Base-by-base conservation (phyloP, 2,888 invertebrate genomes). In the Drosophila ezoana region DNA sequence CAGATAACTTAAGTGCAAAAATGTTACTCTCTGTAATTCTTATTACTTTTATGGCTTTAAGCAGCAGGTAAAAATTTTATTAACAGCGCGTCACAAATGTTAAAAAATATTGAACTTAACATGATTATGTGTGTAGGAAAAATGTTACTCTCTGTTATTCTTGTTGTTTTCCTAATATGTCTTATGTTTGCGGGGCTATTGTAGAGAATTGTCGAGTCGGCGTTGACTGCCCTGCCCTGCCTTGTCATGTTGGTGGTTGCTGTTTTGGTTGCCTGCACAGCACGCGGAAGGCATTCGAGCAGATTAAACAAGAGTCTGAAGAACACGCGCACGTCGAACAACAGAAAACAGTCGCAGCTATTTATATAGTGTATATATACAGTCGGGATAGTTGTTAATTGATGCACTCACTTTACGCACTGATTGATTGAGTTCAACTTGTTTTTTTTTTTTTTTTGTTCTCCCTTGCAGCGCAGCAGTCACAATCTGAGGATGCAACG, bases 201-300 rank as follows among this genome's bases (percentile, higher is more conserved):
- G 10, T 4, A 73, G 59, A 43, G 64, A 35, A 60, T 71, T 38
- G 16, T 2, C 2, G 32, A 4, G 48, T 52, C 57, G 60, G 32
- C 57, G 35, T n/a, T 33, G 47, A 20, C 41, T 16, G 20, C 8
- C n/a, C 9, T 38, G 38, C 13, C 11, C 6, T 33, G 44, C 8
- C 16, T 13, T 6, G 5, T 5, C 18, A 14, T 59, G 40, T 37
- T 52, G 11, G 49, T 59, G 47, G 58, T 44, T 59, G 13, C 37
- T 71, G 56, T 70, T 75, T 61, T 71, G 54, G 52, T 43, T 68
- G 65, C 56, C 45, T 70, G 77, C 75, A 65, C 87, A 76, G 77
- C 84, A 83, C 69, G 87, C 87, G 82, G 87, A 86, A 86, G 67
- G 20, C 71, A 76, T 58, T 68, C 62, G 47, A 62, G 37, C 62